These are phyloP conservation scores for Piaya cayana DNA, from an alignment of 2,113 vertebrate species.

Conservation along the genomic window DNA sequence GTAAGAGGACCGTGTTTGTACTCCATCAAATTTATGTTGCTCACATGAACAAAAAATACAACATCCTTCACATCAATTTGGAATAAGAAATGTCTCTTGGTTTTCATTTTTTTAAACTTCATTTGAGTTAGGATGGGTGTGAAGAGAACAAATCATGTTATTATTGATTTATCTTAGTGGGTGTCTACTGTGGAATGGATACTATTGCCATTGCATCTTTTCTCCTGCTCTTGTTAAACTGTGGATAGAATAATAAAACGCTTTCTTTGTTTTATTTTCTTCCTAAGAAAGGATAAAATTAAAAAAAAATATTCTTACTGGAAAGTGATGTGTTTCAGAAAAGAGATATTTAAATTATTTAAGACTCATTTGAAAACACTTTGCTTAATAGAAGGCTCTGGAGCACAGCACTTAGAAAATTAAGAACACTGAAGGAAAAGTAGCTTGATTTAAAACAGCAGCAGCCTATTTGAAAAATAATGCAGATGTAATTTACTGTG, in stretches of 20 bases:
- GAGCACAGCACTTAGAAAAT: slow-evolving; percentile 9
- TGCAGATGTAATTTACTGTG: background rate
- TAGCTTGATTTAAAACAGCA: slow-evolving; percentile 20
- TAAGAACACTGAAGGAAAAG: slow-evolving; percentile 5
- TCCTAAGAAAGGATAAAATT: slow-evolving; percentile 7
- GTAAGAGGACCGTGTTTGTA: background rate
- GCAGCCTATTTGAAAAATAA: slow-evolving; percentile 13
- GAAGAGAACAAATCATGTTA: background rate
- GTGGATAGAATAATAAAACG: background rate
- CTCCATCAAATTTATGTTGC: background rate
- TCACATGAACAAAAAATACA: background rate
- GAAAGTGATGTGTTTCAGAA: background rate
- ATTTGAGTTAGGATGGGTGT: background rate
- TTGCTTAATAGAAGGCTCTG: slow-evolving; percentile 12
- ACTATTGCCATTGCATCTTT: background rate
- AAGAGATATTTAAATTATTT: slow-evolving; percentile 28
- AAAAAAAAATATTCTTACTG: background rate
- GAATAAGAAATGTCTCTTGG: background rate
- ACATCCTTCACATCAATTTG: background rate
- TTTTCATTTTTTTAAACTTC: slow-evolving; percentile 18
- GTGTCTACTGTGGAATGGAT: background rate
- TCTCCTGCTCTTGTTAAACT: background rate
- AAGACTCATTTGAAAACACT: slow-evolving; percentile 23
- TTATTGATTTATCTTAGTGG: background rate
- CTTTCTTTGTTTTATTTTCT: background rate